Percentiles rank a stretch among this genome's conserved stretches.
These are phyloP conservation scores for Pseudochaenichthys georgianus DNA, from an alignment of 2,797 vertebrate species.

Conservation along the genomic window DNA sequence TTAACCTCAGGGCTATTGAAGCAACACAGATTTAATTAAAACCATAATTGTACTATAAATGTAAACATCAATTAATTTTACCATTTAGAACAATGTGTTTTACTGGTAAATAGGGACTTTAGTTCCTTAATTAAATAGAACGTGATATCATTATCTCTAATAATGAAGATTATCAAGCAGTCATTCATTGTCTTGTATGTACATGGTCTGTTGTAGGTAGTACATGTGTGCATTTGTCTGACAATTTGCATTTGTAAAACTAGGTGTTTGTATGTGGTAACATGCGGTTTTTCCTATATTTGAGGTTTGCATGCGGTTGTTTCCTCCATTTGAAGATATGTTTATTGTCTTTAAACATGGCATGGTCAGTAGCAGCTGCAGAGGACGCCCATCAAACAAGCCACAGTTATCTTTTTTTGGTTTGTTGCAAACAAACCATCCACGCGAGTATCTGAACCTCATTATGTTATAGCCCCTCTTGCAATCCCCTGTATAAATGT, in stretches of 20 bases:
- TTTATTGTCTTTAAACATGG: conserved; percentile 10
- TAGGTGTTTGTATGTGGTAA: not conserved
- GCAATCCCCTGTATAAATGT: not conserved
- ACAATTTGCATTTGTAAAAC: not conserved
- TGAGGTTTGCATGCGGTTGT: not conserved
- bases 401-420: conserved; percentile 17
- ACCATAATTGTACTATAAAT: not conserved
- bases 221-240: not conserved
- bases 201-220: not conserved
- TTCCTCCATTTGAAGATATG: conserved; percentile 1
- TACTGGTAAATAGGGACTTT: no score
- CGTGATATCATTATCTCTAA: no score
- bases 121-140: no score
- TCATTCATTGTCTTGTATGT: not conserved
- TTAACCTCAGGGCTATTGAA: not conserved
- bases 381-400: conserved; percentile 26
- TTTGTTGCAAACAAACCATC: conserved; percentile 38
- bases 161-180: no score
- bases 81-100: not conserved
- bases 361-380: conserved; percentile 20
- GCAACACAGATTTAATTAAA: not conserved
- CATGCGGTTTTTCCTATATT: not conserved
- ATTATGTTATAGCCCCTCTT: conserved; percentile 53
- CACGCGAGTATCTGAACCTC: conserved; percentile 32
- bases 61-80: not conserved